Percentiles rank a stretch among this genome's conserved stretches.
phyloP scores from a whole-genome alignment of 2,888 invertebrate genomes.

The Cecidostiba fungosa region DNA sequence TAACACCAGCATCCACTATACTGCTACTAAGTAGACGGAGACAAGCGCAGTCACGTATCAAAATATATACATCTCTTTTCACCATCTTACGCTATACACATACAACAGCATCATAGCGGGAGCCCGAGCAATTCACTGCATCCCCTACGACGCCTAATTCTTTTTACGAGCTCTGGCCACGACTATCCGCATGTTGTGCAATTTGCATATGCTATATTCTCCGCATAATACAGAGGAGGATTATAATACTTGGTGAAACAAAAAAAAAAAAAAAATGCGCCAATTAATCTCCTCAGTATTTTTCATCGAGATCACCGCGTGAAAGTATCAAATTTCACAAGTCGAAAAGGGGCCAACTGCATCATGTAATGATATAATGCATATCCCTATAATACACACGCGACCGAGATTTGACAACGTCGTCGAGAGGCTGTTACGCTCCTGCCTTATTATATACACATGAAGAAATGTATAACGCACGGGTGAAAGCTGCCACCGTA shows the following conservation, averaged over 20 bases:
- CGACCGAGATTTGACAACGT: conserved; percentile 39
- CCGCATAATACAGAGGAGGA: background rate
- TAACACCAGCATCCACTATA: too few species aligned
- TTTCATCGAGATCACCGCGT: background rate
- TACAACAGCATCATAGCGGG: background rate
- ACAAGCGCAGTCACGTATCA: background rate
- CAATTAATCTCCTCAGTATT: conserved; percentile 33
- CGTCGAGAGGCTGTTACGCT: background rate
- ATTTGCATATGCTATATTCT: too few species aligned
- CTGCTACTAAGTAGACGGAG: background rate
- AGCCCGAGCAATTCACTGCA: background rate
- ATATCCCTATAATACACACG: background rate
- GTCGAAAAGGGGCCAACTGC: conserved; percentile 23
- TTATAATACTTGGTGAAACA: background rate
- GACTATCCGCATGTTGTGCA: background rate
- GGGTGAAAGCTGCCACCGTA: background rate
- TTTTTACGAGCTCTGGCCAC: background rate
- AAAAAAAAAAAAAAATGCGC: background rate
- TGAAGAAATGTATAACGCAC: background rate
- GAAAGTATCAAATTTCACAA: conserved; percentile 41
- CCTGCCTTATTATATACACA: too few species aligned
- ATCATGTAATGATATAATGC: background rate
- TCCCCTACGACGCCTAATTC: background rate
- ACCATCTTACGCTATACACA: too few species aligned
- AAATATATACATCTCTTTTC: background rate